Evolutionary conservation across 2,797 vertebrate genomes (phyloP).

Genomic region (Anableps anableps): DNA sequence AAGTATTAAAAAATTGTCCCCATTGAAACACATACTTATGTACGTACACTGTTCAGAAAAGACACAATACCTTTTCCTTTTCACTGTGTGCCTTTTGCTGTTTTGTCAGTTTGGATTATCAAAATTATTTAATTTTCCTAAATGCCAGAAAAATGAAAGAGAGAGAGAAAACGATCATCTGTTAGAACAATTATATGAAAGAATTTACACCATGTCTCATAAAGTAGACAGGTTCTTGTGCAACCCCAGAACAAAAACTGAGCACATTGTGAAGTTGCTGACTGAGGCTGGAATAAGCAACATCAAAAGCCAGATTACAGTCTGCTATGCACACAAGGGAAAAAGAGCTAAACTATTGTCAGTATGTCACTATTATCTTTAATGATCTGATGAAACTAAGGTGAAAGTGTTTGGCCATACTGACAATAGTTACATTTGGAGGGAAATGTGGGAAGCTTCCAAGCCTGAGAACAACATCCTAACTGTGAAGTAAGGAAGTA

Average conservation of each 20-base stretch:
- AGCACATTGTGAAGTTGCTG: too few species aligned
- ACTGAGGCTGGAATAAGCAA: too few species aligned
- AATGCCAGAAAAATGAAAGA: not conserved
- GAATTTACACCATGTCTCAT: too few species aligned
- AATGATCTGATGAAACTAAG: not conserved
- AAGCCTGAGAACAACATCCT: not conserved
- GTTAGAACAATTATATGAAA: not conserved
- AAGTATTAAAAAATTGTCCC: not conserved
- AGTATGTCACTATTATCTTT: too few species aligned
- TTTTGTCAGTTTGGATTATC: not conserved
- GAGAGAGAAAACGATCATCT: not conserved
- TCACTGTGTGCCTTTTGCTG: not conserved
- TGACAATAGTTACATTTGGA: not conserved
- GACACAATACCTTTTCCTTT: not conserved
- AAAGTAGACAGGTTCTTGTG: not conserved
- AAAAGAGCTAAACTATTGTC: too few species aligned
- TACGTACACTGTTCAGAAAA: not conserved
- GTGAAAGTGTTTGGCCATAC: not conserved
- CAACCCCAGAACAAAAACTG: not conserved
- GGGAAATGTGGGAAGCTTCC: not conserved
- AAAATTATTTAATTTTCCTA: not conserved
- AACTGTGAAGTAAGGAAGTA: too few species aligned
- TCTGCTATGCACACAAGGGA: too few species aligned
- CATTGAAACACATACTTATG: not conserved
- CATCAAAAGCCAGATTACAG: too few species aligned